Conservation (phyloP, 1,140 invertebrate genomes). For the Branchinecta lindahli region DNA sequence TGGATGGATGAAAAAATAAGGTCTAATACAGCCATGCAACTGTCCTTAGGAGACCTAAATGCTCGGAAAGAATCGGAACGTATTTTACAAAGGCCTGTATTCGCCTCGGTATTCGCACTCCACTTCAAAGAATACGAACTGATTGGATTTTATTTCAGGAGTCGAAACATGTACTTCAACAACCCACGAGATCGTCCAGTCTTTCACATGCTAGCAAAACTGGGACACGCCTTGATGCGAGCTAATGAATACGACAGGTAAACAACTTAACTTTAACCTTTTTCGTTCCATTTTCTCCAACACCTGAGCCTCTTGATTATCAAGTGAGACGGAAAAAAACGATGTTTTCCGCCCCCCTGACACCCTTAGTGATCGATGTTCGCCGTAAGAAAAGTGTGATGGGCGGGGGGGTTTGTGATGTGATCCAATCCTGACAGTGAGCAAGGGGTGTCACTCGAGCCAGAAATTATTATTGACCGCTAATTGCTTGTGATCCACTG, state of each 20-base stretch:
- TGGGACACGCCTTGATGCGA: neutral
- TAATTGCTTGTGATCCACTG: no score
- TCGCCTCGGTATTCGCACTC: neutral
- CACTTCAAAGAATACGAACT: neutral
- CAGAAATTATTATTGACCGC: no score
- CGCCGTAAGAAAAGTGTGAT: neutral
- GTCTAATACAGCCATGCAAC: no score
- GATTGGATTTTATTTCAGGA: neutral
- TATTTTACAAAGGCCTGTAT: neutral
- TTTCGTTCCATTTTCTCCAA: neutral
- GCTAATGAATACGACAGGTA: neutral
- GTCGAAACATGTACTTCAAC: neutral
- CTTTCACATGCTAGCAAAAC: constrained; percentile 1
- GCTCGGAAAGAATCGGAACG: neutral
- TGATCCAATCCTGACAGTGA: neutral
- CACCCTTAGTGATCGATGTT: neutral
- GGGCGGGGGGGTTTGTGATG: neutral
- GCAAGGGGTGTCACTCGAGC: no score
- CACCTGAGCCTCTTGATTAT: neutral
- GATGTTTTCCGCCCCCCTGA: neutral
- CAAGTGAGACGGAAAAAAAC: neutral
- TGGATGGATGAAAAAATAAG: no score
- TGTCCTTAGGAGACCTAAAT: no score
- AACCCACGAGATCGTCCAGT: neutral
- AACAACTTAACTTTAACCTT: neutral